These are phyloP conservation scores for Hyppa rectilinea DNA, from an alignment of 2,888 invertebrate genomes.

Conservation along the genomic window DNA sequence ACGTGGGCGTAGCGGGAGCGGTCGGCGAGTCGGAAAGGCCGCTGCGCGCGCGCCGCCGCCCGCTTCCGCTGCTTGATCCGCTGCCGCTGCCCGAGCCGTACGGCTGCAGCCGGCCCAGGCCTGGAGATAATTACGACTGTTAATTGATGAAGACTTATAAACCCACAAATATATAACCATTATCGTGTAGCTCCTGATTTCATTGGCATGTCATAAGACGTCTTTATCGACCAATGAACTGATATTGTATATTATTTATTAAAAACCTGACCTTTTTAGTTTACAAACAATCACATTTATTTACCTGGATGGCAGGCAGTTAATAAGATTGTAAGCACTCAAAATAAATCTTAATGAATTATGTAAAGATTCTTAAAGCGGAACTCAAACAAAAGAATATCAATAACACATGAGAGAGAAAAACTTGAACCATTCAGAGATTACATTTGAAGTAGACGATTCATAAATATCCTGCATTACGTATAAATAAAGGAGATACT, in stretches of 20 bases:
- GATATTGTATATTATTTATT: neutral
- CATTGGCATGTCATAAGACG: neutral
- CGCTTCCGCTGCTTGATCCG: constrained; percentile 92
- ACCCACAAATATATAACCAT: neutral
- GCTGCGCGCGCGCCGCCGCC: constrained; percentile 89
- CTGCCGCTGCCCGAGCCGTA: constrained; percentile 95
- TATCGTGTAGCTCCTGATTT: neutral
- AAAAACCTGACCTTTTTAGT: neutral
- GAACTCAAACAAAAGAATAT: constrained; percentile 58
- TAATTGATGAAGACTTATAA: constrained; percentile 3
- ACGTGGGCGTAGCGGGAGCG: constrained; percentile 91
- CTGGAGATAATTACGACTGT: constrained; percentile 85
- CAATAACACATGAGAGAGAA: constrained; percentile 55
- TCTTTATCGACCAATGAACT: too few relatives aligned
- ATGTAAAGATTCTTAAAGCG: constrained; percentile 40
- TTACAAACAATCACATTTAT: constrained; percentile 3
- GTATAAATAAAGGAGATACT: constrained; percentile 70
- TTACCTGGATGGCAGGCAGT: constrained; percentile 17
- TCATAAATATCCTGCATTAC: constrained; percentile 69
- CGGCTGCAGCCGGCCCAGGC: constrained; percentile 95
- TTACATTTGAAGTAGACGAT: constrained; percentile 71
- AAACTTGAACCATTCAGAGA: constrained; percentile 63
- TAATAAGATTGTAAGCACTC: constrained; percentile 9
- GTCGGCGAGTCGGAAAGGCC: constrained; percentile 95
- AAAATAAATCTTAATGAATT: constrained; percentile 49